These are phyloP conservation scores for Drosophila oshimai DNA, from an alignment of 1,140 invertebrate genomes.

Conservation along the genomic window DNA sequence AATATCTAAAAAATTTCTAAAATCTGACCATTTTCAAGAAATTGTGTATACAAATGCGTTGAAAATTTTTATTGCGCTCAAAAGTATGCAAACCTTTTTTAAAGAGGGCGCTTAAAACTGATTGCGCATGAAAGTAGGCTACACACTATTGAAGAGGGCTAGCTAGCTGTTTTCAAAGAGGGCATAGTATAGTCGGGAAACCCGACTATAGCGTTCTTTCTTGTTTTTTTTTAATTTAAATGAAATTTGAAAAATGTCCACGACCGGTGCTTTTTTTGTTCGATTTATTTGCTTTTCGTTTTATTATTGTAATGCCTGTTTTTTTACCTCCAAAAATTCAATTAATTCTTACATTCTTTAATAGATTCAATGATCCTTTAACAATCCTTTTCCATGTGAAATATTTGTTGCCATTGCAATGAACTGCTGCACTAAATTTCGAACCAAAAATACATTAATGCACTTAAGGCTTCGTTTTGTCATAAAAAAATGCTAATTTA, in stretches of 20 bases:
- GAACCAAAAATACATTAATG: conserved; percentile 57
- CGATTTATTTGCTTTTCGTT: conserved; percentile 7
- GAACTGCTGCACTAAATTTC: conserved; percentile 65
- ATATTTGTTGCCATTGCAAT: conserved; percentile 52
- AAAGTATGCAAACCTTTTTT: no score
- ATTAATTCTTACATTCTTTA: conserved; percentile 77
- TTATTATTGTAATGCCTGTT: conserved; percentile 10
- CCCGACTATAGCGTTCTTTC: no score
- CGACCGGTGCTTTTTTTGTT: conserved; percentile 8
- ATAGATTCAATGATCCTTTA: conserved; percentile 51
- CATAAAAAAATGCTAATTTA: conserved; percentile 59
- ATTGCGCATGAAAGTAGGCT: no score
- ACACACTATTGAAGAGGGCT: no score
- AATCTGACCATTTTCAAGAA: no score
- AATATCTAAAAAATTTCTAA: no score
- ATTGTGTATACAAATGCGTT: no score
- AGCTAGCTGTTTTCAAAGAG: no score
- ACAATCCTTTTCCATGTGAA: conserved; percentile 8
- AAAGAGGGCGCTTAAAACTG: no score
- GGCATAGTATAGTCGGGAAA: no score
- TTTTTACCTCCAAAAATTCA: conserved; percentile 54
- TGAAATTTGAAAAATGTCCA: conserved; percentile 77
- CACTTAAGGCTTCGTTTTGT: conserved; percentile 32
- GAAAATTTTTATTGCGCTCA: no score
- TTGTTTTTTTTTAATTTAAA: conserved; percentile 78